These are phyloP conservation scores for Phorcus lineatus DNA, from an alignment of 2,888 invertebrate genomes.

Conservation along the genomic window DNA sequence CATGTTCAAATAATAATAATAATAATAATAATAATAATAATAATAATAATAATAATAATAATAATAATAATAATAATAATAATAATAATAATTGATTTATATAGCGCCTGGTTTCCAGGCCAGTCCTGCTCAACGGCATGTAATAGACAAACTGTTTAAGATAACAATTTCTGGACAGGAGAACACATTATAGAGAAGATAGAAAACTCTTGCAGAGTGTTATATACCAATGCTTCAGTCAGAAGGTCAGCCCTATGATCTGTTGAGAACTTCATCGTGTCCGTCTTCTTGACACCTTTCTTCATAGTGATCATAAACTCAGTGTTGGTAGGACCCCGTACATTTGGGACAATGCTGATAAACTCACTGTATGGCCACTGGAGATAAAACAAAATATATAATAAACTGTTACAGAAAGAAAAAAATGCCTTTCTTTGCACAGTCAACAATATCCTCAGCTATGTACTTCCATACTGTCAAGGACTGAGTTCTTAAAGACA, in stretches of 20 bases:
- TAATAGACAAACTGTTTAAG: not conserved
- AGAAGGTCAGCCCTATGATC: constrained; percentile 94
- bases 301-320: constrained; percentile 83
- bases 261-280: constrained; percentile 96
- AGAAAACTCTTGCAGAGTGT: not conserved
- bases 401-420: not conserved
- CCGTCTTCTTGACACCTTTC: constrained; percentile 90
- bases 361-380: constrained; percentile 79
- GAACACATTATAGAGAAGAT: not conserved
- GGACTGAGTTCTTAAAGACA: too few species aligned
- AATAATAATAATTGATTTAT: too few species aligned
- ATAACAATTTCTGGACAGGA: not conserved
- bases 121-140: not conserved
- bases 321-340: constrained; percentile 73
- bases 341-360: constrained; percentile 75
- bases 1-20: too few species aligned
- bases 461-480: too few species aligned
- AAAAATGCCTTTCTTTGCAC: too few species aligned
- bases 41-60: too few species aligned
- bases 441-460: too few species aligned
- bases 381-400: constrained; percentile 40
- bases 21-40: too few species aligned
- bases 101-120: too few species aligned
- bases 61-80: too few species aligned
- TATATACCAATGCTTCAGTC: constrained; percentile 86